phyloP scores from a whole-genome alignment of 2,113 vertebrate genomes.

The Larimichthys crocea region DNA sequence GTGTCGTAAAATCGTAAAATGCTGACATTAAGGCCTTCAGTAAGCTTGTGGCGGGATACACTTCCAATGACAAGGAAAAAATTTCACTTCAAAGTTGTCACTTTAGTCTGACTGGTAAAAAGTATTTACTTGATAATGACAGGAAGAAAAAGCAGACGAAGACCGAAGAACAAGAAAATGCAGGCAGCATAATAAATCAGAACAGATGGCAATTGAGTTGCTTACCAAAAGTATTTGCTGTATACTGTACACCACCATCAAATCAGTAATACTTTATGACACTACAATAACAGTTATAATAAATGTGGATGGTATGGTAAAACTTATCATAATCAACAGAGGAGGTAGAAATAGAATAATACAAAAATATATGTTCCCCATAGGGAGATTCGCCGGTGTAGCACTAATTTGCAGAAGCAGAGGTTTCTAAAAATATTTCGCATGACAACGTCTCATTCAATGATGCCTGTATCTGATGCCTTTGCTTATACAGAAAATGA shows the following conservation, averaged over 20 bases:
- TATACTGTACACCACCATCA: neutral
- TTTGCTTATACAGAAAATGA: conserved; percentile 58
- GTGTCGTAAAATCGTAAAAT: neutral
- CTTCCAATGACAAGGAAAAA: neutral
- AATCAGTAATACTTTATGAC: neutral
- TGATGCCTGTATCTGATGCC: conserved; percentile 24
- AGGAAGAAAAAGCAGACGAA: neutral
- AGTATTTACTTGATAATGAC: neutral
- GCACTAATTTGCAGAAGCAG: conserved; percentile 17
- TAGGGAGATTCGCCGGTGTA: neutral
- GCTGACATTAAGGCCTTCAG: neutral
- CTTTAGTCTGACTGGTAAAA: neutral
- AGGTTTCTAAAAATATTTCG: conserved; percentile 28
- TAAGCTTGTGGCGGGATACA: neutral
- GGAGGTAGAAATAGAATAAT: neutral
- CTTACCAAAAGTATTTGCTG: neutral
- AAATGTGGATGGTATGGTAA: neutral
- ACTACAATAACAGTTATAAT: neutral
- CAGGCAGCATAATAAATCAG: neutral
- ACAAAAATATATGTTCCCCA: neutral
- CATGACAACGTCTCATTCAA: conserved; percentile 39
- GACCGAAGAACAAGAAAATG: neutral
- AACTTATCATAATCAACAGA: neutral
- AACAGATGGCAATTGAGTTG: neutral
- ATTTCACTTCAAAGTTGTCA: neutral